phyloP scores from a whole-genome alignment of 2,113 vertebrate species.

The Coryphaenoides rupestris region DNA sequence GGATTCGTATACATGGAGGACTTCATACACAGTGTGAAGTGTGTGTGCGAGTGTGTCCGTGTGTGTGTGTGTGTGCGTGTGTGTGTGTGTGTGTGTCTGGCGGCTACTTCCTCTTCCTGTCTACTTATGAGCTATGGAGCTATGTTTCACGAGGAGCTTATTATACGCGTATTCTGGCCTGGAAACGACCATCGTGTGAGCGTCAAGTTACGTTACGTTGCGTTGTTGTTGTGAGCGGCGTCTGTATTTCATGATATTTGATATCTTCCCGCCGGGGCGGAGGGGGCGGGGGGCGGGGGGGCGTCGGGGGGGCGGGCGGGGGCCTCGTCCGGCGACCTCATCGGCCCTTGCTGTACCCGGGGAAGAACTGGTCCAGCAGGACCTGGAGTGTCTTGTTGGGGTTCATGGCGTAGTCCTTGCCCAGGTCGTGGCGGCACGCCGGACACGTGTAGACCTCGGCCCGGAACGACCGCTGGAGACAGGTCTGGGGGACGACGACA shows the following conservation, averaged over 20 bases:
- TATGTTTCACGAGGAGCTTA: slow-evolving; percentile 58
- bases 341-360: slow-evolving; percentile 98
- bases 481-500: slow-evolving; percentile 73
- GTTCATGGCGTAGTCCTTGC: slow-evolving; percentile 90
- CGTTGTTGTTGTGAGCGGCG: no score
- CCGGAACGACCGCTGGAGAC: slow-evolving; percentile 94
- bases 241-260: no score
- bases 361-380: slow-evolving; percentile 97
- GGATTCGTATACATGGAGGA: slow-evolving; percentile 50
- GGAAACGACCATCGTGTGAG: no score
- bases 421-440: slow-evolving; percentile 93
- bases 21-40: slow-evolving; percentile 58
- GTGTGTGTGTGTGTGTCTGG: slow-evolving; percentile 12
- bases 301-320: no score
- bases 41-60: no score
- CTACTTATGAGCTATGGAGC: slow-evolving; percentile 39
- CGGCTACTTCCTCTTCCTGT: no score
- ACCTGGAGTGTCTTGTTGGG: slow-evolving; percentile 91
- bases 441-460: slow-evolving; percentile 95
- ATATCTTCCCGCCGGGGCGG: no score
- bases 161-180: slow-evolving; percentile 41
- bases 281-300: no score
- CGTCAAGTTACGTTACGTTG: no score
- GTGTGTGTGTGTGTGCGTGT: slow-evolving; percentile 54
- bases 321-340: slow-evolving; percentile 80